Base-by-base conservation (phyloP, 2,888 invertebrate species). In the Drosophila fulvimacula region DNA sequence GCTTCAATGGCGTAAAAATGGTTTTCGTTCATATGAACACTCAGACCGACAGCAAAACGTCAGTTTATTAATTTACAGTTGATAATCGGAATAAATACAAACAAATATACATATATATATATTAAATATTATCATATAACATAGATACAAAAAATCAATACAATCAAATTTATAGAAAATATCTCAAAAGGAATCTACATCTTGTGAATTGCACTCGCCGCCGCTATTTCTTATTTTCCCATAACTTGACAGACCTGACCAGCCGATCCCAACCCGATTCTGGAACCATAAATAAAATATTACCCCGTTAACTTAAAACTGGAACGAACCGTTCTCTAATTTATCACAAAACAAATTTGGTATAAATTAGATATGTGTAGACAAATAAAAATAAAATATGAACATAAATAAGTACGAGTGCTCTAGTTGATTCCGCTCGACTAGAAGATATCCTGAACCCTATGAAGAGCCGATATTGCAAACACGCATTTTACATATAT, bases 271-370 rank as follows among this genome's bases (percentile, higher is more conserved):
- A 15, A 55, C 46, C 17, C 48, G 61, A 56, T 30, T 41, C 46
- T 32, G 36, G 7, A 61, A 36, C 21, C 41, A 17, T 41, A 55
- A 66, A 27, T 17, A 60, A 46, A 41, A 65, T 17, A 58, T 69
- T 61, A 44, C n/a, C 10, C 34, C 32, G 19, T 55, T 57, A 68
- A 57, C 60, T 56, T 70, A 83, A 80, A 81, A 82, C 78, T 81
- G 81, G 66, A 75, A 69, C 69, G 59, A 44, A 63, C 41, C 53
- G 53, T 61, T 57, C 82, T 68, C 82, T 68, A 79, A 66, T 77
- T 79, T 84, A 84, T 82, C 75, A 85, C 82, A 75, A 73, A 61
- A 46, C 5, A 39, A 39, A 48, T 36, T 64, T 56, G 41, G 56
- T 67, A 7, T 49, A 49, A 13, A 19, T 1, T 76, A 65, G 10